Percentiles rank a stretch among this genome's conserved stretches.
phyloP scores from a whole-genome alignment of 92 coral and sea anemone genomes.

The Pocillopora grandis region DNA sequence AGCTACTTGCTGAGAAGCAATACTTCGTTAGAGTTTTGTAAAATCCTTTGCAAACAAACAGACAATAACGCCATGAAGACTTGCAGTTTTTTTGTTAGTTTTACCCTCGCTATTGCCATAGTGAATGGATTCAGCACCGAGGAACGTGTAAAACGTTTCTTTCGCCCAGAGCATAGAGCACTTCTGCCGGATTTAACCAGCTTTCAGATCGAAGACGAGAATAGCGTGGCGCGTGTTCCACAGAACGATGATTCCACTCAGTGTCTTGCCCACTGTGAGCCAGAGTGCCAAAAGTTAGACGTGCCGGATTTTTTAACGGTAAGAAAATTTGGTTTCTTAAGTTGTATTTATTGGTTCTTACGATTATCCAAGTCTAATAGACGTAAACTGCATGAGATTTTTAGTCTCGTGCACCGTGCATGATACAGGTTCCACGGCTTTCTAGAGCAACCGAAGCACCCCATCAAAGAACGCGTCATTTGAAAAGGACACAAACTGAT shows the following conservation, averaged over 20 bases:
- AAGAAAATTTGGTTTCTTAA: background rate
- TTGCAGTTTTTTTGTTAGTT: conserved; percentile 9
- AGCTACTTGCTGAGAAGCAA: background rate
- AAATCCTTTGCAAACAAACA: background rate
- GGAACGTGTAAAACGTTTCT: conserved; percentile 3
- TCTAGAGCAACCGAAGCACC: no score
- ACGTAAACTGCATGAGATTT: no score
- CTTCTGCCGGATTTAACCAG: background rate
- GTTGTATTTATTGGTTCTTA: background rate
- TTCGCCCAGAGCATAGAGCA: conserved; percentile 13
- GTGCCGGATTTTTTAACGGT: conserved; percentile 11
- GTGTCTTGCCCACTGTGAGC: conserved; percentile 7
- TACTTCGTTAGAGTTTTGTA: background rate
- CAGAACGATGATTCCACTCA: background rate
- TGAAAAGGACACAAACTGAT: no score
- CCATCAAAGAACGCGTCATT: no score
- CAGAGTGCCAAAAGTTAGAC: background rate
- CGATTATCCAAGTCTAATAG: no score
- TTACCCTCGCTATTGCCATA: background rate
- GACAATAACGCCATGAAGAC: background rate
- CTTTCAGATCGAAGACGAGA: background rate
- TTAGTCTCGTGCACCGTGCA: no score
- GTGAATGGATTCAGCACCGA: conserved; percentile 4
- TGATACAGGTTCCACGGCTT: no score
- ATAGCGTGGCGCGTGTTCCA: background rate